These are phyloP conservation scores for Diachasmimorpha longicaudata DNA, from an alignment of 1,140 invertebrate species.

Conservation along the genomic window DNA sequence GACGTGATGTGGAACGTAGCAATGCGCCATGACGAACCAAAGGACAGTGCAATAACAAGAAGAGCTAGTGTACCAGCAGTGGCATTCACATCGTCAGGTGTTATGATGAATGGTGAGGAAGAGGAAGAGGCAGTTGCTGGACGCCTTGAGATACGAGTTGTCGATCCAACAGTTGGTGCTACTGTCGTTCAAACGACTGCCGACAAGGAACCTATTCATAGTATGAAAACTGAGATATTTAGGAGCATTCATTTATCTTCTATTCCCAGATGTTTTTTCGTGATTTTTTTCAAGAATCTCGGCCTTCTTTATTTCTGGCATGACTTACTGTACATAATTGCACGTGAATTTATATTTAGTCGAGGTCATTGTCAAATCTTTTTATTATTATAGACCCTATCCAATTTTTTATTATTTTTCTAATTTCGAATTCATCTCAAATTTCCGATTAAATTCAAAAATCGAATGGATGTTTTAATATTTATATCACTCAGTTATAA, in stretches of 20 bases:
- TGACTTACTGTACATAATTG: not conserved
- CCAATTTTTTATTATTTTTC: not conserved
- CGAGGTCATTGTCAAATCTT: not conserved
- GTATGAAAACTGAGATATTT: constrained; percentile 35
- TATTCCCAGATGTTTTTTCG: not conserved
- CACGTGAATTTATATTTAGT: not conserved
- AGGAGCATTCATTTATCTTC: not conserved
- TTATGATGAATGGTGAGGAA: constrained; percentile 49
- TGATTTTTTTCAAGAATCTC: not conserved
- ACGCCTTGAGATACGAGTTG: constrained; percentile 80
- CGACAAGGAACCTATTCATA: constrained; percentile 58
- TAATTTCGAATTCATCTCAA: not conserved
- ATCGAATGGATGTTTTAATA: too few relatives aligned
- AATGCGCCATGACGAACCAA: constrained; percentile 51
- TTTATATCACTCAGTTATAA: too few relatives aligned
- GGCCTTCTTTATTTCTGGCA: not conserved
- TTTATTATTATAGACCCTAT: not conserved
- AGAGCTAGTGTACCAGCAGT: constrained; percentile 53
- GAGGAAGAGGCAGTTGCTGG: constrained; percentile 73
- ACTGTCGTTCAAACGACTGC: constrained; percentile 60
- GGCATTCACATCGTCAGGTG: constrained; percentile 37
- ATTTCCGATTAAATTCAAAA: too few relatives aligned
- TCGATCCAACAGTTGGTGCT: constrained; percentile 62
- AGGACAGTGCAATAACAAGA: constrained; percentile 36
- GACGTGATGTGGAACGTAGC: constrained; percentile 84